Percentiles rank a stretch among this genome's conserved stretches.
These are phyloP conservation scores for Coccyzus lansbergi DNA, from an alignment of 2,797 vertebrate genomes.

Conservation along the genomic window DNA sequence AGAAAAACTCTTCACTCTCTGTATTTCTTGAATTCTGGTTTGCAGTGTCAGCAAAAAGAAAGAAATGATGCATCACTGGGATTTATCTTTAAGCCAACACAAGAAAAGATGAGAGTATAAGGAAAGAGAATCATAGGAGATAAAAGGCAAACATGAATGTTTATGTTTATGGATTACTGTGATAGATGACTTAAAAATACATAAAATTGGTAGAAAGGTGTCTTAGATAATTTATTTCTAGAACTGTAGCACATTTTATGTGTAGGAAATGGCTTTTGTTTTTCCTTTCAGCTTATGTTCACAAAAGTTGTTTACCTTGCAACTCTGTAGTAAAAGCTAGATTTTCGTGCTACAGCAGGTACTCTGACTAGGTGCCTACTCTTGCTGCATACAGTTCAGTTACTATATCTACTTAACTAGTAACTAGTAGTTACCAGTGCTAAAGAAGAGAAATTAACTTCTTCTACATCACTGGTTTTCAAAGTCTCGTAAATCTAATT, in stretches of 20 bases:
- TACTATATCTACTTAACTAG: neutral
- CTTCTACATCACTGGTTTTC: neutral
- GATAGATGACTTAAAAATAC: neutral
- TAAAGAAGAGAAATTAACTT: neutral
- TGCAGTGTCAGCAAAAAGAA: neutral
- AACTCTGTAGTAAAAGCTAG: neutral
- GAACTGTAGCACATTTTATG: neutral
- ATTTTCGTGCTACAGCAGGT: neutral
- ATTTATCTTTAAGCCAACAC: neutral
- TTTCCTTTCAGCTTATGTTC: neutral
- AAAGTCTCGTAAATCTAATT: neutral
- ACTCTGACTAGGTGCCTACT: neutral
- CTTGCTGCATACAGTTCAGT: neutral
- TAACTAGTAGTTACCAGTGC: neutral
- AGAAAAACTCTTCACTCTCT: neutral
- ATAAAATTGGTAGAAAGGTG: neutral
- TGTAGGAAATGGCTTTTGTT: neutral
- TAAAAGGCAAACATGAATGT: neutral
- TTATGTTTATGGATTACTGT: neutral
- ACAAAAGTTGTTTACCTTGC: neutral
- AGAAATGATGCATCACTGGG: neutral
- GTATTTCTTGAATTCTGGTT: neutral
- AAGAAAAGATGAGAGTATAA: neutral
- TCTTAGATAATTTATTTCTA: neutral
- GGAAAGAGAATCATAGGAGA: neutral